These are phyloP conservation scores for Tyrannus savana DNA, from an alignment of 2,113 vertebrate species.

Conservation along the genomic window DNA sequence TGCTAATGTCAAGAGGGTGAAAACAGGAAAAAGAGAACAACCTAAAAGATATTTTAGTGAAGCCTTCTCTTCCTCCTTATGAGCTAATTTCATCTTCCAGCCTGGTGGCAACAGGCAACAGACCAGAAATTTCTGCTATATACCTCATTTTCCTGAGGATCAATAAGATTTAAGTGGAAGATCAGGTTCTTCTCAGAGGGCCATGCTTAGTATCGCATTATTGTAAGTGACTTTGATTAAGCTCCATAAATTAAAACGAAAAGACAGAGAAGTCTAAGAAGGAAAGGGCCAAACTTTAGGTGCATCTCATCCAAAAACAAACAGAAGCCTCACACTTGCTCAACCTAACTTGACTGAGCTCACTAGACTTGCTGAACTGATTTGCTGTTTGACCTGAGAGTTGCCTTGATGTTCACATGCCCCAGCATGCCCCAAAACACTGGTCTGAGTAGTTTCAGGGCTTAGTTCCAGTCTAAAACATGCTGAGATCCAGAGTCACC, in stretches of 20 bases:
- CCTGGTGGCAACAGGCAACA: background rate
- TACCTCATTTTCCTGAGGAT: background rate
- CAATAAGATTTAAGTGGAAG: background rate
- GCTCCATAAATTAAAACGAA: background rate
- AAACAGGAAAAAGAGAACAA: background rate
- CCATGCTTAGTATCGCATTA: background rate
- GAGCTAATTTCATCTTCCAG: background rate
- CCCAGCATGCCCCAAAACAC: background rate
- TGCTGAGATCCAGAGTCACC: background rate
- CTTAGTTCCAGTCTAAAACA: background rate
- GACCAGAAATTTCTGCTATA: background rate
- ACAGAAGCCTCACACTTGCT: background rate
- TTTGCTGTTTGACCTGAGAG: conserved; percentile 7
- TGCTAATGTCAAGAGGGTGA: background rate
- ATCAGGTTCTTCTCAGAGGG: background rate
- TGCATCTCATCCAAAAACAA: conserved; percentile 13
- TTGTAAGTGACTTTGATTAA: background rate
- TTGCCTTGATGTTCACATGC: background rate
- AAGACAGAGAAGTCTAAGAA: background rate
- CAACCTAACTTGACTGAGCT: background rate
- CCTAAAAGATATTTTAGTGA: background rate
- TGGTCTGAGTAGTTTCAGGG: background rate
- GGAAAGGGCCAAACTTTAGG: background rate
- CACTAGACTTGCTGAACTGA: background rate
- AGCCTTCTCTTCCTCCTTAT: background rate